Conservation (phyloP, 2,797 vertebrate species). For the Luscinia luscinia region DNA sequence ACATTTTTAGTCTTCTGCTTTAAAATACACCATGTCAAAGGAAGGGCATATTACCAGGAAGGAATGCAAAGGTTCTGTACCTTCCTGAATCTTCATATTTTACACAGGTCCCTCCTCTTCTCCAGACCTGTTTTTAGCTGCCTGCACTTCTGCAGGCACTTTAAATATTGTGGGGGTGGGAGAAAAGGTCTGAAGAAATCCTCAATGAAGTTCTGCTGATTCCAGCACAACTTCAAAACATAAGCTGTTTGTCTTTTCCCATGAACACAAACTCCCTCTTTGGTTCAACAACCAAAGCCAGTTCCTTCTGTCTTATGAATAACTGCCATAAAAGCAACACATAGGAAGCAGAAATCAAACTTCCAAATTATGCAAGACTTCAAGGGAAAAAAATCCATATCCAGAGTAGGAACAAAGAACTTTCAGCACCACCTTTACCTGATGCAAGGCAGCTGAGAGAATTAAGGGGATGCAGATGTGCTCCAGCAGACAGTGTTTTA, state of each 20-base stretch:
- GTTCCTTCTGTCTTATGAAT: background rate
- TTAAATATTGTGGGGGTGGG: background rate
- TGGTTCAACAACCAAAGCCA: background rate
- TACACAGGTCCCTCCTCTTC: background rate
- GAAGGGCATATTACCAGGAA: background rate
- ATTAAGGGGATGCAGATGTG: background rate
- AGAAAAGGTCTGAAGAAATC: background rate
- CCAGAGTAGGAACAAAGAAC: background rate
- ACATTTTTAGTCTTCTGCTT: constrained; percentile 49
- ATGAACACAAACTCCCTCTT: background rate
- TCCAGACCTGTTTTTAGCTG: constrained; percentile 2
- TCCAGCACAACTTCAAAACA: background rate
- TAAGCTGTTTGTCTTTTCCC: background rate
- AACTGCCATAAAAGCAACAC: background rate
- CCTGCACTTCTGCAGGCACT: background rate
- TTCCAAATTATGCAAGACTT: background rate
- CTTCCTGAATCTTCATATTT: background rate
- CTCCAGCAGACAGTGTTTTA: background rate
- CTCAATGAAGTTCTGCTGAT: background rate
- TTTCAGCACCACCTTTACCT: background rate
- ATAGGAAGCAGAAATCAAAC: background rate
- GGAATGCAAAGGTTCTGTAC: background rate
- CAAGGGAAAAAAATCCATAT: background rate
- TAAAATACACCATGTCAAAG: background rate
- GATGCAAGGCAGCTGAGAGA: background rate